Base-by-base conservation (phyloP, 2,888 invertebrate species). In the Meganola albula region DNA sequence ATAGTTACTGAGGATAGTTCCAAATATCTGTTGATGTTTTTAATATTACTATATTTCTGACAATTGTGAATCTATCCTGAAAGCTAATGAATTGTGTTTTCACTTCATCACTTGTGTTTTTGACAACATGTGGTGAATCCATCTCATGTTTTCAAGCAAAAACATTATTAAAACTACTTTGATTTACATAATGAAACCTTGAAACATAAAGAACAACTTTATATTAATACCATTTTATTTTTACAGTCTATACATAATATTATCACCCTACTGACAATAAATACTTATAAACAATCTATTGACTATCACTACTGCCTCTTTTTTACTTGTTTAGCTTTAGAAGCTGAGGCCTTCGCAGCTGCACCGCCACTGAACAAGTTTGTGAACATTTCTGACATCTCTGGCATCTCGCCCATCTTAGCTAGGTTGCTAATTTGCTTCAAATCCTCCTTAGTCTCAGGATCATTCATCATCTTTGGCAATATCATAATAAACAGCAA, bases 381-480 rank as follows among this genome's bases (percentile, higher is more conserved):
- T 0, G 98, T 95, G 43, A 99, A 89, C 87, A 97, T 91, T 78
- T 99, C 99, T 0, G 97, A 96, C 88, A 99, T 92, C 80, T 99
- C 99, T 2, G 96, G 96, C 90, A 98, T 92, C 48, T 96, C 96
- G 45, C 92, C 91, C 82, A 93, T 92, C 68, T 91, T 90, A 1
- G 92, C 91, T 59, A 94, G 87, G 68, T 91, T 94, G 63, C 93
- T 92, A 27, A 95, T 88, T 66, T 97, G 96, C 76, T 98, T 96
- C 86, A 97, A 91, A 79, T 97, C 96, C 78, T 97, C 97, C 67
- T 97, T 95, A 2, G 98, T 95, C 73, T 99, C 98, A 3, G 98
- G 98, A 78, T 99, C 99, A 65, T 96, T 98, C 92, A 99, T 95
- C 90, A 98, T 92, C 75, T 97, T 98, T 1, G 98, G 98, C 58